A percentile compares a stretch with the other conserved stretches of the same genome.
Conservation (phyloP, 2,888 invertebrate genomes). For the Ypsolopha scabrella region DNA sequence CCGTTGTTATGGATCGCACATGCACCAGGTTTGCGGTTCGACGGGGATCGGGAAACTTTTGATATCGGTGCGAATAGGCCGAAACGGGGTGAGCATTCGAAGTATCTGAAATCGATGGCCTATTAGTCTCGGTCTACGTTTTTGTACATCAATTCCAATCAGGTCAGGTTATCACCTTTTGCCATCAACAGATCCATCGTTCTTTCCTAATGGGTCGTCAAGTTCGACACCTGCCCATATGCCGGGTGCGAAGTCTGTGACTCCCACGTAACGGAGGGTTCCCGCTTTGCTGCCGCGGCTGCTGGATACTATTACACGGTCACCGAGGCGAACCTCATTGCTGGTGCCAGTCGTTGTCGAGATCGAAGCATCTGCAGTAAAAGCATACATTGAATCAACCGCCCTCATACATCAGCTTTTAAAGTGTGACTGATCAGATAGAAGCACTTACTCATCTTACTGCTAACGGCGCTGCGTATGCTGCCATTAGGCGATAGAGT, state of each 20-base stretch:
- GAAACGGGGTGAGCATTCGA: slow-evolving; percentile 89
- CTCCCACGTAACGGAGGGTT: slow-evolving; percentile 85
- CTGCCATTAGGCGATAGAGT: slow-evolving; percentile 62
- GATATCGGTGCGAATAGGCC: slow-evolving; percentile 94
- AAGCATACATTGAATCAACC: neutral
- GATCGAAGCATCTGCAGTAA: slow-evolving; percentile 49
- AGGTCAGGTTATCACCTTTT: slow-evolving; percentile 74
- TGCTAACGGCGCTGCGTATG: slow-evolving; percentile 62
- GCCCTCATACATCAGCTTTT: too few species aligned
- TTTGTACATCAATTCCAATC: neutral
- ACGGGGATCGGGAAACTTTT: slow-evolving; percentile 90
- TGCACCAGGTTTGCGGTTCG: slow-evolving; percentile 74
- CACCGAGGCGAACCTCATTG: slow-evolving; percentile 83
- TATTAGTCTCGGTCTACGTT: too few species aligned
- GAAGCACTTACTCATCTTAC: slow-evolving; percentile 60
- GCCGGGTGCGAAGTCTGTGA: slow-evolving; percentile 91
- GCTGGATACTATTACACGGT: slow-evolving; percentile 90
- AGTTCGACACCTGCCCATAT: slow-evolving; percentile 97
- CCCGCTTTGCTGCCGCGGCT: slow-evolving; percentile 92
- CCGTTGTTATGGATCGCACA: slow-evolving; percentile 75
- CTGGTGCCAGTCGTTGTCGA: slow-evolving; percentile 38
- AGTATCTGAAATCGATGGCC: slow-evolving; percentile 78
- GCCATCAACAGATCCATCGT: slow-evolving; percentile 94
- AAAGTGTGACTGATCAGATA: too few species aligned
- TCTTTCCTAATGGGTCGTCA: slow-evolving; percentile 94